Evolutionary conservation across 2,113 vertebrate species (phyloP), one percentile per base, ranked within the genome.

Genomic region (Ailurus styani): DNA sequence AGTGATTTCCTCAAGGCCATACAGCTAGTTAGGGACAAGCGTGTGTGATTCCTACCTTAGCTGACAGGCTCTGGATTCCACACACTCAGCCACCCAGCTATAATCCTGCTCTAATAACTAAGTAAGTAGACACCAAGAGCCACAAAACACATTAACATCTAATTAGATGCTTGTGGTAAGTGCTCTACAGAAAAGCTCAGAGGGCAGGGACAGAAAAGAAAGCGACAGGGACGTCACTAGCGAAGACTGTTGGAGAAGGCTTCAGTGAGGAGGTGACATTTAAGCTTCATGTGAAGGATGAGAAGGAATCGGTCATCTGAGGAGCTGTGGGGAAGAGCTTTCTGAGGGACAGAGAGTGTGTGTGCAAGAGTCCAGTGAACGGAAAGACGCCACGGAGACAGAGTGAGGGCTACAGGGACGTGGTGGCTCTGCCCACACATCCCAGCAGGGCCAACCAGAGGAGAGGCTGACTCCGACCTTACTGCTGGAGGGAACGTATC

Each of bases 401-500:
- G 31, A 12, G 11, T 4, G 45, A 57, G 75, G 40, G 4, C 72
- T 47, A 0, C 7, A 12, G 31, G 57, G n/a, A 77, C 10, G 57
- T 13, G 37, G 52, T 29, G 1, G 37, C 20, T 47, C 42, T 17
- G 12, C 8, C 0, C 2, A 5, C 47, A 45, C 93, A 20, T 11
- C 64, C 3, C 12, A 42, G 93, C 1, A 54, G 29, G 29, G 0
- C 27, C 18, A 31, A 18, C 9, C 34, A 13, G 21, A 1, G 82
- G 64, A 50, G 40, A 27, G 55, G 50, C 54, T 20, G 66, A 7
- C 29, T 34, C 85, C 27, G n/a, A 50, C 12, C 7, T 18, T 23
- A 37, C 0, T 3, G 31, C 73, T 1, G 55, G 45, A 57, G 90
- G 64, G n/a, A 17, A 2, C 1, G 0, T 0, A 25, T 5, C 40